These are phyloP conservation scores for Motacilla tschutschensis DNA, from an alignment of 2,113 vertebrate genomes.

Conservation along the genomic window DNA sequence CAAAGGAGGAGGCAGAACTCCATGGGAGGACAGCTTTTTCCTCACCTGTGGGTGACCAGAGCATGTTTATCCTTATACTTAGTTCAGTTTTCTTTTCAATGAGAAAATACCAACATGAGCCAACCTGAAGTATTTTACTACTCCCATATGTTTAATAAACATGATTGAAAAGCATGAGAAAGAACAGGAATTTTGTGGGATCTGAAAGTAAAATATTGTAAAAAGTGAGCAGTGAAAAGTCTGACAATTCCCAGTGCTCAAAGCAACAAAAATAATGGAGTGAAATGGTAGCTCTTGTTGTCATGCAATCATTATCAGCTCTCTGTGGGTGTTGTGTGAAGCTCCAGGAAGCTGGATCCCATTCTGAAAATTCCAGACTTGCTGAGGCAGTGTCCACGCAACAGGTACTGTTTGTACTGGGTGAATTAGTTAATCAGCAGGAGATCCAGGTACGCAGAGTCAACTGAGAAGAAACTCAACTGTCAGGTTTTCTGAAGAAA, in stretches of 20 bases:
- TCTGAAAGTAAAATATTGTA: background rate
- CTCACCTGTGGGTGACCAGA: fast-evolving
- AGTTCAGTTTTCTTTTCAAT: background rate
- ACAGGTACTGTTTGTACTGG: background rate
- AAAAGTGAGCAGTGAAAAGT: background rate
- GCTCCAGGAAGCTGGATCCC: background rate
- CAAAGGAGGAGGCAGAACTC: background rate
- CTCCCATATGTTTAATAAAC: background rate
- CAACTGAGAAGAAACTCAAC: background rate
- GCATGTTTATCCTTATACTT: background rate
- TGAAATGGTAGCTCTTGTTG: background rate
- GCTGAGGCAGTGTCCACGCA: background rate
- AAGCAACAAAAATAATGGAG: background rate
- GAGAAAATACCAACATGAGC: background rate
- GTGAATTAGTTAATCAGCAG: background rate
- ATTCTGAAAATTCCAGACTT: background rate
- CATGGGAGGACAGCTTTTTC: background rate
- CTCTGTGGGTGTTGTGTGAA: background rate
- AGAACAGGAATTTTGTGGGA: background rate
- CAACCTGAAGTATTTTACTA: background rate
- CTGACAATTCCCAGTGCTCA: background rate
- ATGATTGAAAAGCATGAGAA: background rate
- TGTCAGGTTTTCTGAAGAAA: background rate
- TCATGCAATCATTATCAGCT: background rate
- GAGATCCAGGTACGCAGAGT: background rate